Percentiles rank a stretch among this genome's conserved stretches.
These are phyloP conservation scores for Leucophenga montana DNA, from an alignment of 2,888 invertebrate genomes.

Conservation along the genomic window DNA sequence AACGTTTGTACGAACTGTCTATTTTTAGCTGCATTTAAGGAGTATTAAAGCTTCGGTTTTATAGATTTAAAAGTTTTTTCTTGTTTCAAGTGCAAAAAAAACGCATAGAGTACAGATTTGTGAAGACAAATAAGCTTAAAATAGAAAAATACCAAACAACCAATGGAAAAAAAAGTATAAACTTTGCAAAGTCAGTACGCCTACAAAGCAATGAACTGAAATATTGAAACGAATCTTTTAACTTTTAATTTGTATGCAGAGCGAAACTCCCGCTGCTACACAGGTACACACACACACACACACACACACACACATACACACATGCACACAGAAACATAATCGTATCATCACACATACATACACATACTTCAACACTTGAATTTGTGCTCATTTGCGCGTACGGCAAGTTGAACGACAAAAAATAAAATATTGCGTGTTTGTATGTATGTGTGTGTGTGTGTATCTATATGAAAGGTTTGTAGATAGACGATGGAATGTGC, in stretches of 20 bases:
- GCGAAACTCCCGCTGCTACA: no score
- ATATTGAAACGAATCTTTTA: constrained; percentile 46
- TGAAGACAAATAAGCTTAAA: not conserved
- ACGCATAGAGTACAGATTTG: not conserved
- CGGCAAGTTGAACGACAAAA: constrained; percentile 40
- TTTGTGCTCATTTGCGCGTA: constrained; percentile 21
- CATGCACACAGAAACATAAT: no score
- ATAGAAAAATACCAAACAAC: not conserved
- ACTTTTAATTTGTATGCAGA: constrained; percentile 61
- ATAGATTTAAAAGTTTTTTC: no score
- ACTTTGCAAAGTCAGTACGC: not conserved
- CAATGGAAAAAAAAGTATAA: not conserved
- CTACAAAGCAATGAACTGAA: not conserved
- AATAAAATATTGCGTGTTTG: constrained; percentile 54
- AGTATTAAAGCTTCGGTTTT: no score
- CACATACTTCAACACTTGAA: constrained; percentile 23
- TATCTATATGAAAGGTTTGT: not conserved
- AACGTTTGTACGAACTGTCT: no score
- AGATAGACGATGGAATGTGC: not conserved
- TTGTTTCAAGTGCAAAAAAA: no score
- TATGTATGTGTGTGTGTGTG: constrained; percentile 48
- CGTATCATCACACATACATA: constrained; percentile 26
- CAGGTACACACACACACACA: no score
- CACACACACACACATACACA: no score
- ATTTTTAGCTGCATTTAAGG: no score